Evolutionary conservation across 2,888 invertebrate genomes (phyloP), one percentile per base, ranked within the genome.

Genomic region (Antheraea yamamai): DNA sequence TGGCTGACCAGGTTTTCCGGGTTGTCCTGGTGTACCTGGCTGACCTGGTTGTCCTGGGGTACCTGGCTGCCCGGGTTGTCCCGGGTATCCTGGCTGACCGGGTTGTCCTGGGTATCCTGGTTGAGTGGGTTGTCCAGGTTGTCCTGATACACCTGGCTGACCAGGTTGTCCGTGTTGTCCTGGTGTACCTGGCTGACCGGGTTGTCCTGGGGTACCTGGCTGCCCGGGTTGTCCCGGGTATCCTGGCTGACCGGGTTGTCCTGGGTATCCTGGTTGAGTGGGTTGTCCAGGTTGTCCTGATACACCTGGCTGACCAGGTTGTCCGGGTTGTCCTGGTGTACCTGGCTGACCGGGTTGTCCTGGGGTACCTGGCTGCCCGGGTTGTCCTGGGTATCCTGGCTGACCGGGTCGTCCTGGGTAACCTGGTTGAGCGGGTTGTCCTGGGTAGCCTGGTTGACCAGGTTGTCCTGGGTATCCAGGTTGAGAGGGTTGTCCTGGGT

Each of bases 51-150:
- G 70, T 14, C 79, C 77, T 18, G 76, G 77, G 47, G 74, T 39
- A 0, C 81, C 82, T 58, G 81, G 82, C 0, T 81, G 52, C 23
- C 81, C 82, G 0, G 80, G 80, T 3, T 77, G 58, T 0, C 81
- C 82, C 51, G 81, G 82, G 0, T 81, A 51, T 39, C 81, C 82
- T 0, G 80, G 80, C 14, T 76, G 39, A 1, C 79, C 82, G 2
- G 82, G 81, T 73, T 79, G 95, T 30, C 78, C 84, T 12, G 78
- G 79, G 0, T 75, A n/a, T 0, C 91, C 91, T n/a, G 95, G 95
- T 35, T 86, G 91, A 73, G 92, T 95, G 0, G 96, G 96, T 47
- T 74, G 47, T 20, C 79, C 78, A 8, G 81, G 81, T 52, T 82
- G 85, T 64, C 83, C 80, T 58, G n/a, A n/a, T n/a, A n/a, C n/a